phyloP scores from a whole-genome alignment of 2,113 vertebrate genomes.

The Tursiops truncatus region DNA sequence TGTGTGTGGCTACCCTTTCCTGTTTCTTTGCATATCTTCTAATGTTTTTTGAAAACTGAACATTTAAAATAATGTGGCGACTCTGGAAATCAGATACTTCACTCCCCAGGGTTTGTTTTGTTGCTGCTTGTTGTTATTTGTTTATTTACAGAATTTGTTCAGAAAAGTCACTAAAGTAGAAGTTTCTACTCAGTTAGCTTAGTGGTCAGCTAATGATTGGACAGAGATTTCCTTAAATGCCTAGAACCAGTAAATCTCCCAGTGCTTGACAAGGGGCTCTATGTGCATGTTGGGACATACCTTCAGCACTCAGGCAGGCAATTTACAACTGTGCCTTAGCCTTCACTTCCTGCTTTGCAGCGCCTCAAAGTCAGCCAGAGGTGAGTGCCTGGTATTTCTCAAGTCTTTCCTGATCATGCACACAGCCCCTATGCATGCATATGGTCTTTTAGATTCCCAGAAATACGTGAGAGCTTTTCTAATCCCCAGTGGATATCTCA shows the following conservation, averaged over 20 bases:
- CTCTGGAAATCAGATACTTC: background rate
- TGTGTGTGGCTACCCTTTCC: background rate
- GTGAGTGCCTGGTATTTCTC: background rate
- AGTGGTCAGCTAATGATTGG: background rate
- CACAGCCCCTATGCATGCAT: background rate
- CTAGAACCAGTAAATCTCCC: background rate
- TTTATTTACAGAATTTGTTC: background rate
- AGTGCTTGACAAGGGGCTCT: background rate
- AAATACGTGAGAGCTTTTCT: background rate
- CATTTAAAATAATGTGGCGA: background rate
- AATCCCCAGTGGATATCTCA: background rate
- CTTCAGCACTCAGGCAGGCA: background rate
- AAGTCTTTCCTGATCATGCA: background rate
- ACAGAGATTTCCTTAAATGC: conserved; percentile 4
- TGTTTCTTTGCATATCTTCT: background rate
- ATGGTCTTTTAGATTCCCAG: background rate
- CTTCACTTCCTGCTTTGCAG: background rate
- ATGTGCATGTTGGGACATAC: background rate
- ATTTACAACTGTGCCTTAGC: conserved; percentile 11
- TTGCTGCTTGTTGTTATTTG: background rate
- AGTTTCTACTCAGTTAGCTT: background rate
- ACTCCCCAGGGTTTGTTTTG: background rate
- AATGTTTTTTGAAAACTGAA: background rate
- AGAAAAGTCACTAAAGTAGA: background rate
- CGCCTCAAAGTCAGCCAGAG: background rate